Evolutionary conservation across 2,888 invertebrate genomes (phyloP).

Genomic region (Zaprionus lineosus): DNA sequence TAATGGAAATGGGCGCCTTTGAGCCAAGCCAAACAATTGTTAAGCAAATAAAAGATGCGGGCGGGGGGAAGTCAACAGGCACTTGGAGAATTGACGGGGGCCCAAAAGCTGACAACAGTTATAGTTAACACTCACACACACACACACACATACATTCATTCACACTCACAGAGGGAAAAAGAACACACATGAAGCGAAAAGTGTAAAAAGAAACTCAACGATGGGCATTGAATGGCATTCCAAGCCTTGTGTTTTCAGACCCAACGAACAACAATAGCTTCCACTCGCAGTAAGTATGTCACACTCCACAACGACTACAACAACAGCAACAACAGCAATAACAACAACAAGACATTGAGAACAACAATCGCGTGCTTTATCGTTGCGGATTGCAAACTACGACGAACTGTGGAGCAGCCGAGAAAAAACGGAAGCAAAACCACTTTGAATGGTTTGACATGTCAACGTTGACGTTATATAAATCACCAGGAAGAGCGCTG

Average conservation of each 20-base stretch:
- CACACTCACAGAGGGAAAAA: too few species aligned
- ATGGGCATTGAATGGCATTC: conserved; percentile 29
- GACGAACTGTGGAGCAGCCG: conserved; percentile 34
- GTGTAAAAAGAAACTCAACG: conserved; percentile 25
- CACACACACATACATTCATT: background rate
- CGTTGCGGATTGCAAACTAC: conserved; percentile 52
- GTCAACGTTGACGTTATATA: conserved; percentile 79
- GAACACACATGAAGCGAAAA: too few species aligned
- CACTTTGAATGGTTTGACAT: conserved; percentile 79
- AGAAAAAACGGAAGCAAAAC: conserved; percentile 72
- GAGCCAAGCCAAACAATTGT: conserved; percentile 45
- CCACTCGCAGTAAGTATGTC: conserved; percentile 48
- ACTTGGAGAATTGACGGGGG: conserved; percentile 41
- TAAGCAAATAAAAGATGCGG: conserved; percentile 36
- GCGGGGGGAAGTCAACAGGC: conserved; percentile 36
- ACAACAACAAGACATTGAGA: conserved; percentile 19
- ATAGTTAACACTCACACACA: conserved; percentile 3
- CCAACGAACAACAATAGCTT: conserved; percentile 50
- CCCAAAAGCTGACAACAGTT: conserved; percentile 35
- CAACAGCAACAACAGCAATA: conserved; percentile 20
- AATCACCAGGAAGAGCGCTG: conserved; percentile 69
- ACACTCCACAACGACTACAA: conserved; percentile 43
- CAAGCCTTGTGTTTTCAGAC: conserved; percentile 35
- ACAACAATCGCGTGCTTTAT: conserved; percentile 73
- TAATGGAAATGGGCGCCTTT: conserved; percentile 34